phyloP scores from a whole-genome alignment of 2,113 vertebrate species.

The Felis chaus region DNA sequence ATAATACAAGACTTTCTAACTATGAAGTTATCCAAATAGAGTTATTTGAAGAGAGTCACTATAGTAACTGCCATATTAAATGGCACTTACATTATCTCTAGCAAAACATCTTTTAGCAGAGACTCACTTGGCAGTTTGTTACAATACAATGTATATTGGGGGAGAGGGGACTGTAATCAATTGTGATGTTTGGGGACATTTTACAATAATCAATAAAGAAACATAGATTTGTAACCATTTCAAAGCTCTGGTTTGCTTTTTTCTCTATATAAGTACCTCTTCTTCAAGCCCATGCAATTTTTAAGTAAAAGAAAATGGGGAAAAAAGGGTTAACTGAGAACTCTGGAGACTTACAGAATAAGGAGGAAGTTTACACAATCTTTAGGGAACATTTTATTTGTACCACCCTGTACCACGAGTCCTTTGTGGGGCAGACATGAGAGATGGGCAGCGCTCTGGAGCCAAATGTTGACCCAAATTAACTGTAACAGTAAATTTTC shows the following conservation, averaged over 20 bases:
- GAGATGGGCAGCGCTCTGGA: not conserved
- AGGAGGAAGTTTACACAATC: not conserved
- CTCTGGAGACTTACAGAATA: conserved; percentile 18
- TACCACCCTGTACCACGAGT: not conserved
- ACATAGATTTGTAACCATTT: not conserved
- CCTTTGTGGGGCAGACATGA: conserved; percentile 19
- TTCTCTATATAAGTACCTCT: not conserved
- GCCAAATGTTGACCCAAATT: conserved; percentile 40
- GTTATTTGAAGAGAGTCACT: conserved; percentile 52
- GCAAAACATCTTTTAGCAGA: conserved; percentile 60
- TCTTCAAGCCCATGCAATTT: not conserved
- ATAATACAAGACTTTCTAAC: conserved; percentile 33
- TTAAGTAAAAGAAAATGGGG: conserved; percentile 52
- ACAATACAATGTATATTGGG: not conserved
- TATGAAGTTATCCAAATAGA: conserved; percentile 26
- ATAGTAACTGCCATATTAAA: conserved; percentile 42
- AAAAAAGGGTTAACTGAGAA: not conserved
- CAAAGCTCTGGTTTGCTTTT: not conserved
- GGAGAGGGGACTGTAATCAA: not conserved
- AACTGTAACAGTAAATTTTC: not conserved
- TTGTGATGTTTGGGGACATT: conserved; percentile 44
- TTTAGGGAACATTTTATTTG: conserved; percentile 27
- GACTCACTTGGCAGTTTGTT: conserved; percentile 16
- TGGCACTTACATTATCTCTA: conserved; percentile 50
- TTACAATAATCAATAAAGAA: conserved; percentile 46